These are phyloP conservation scores for Sarcophaga carnaria DNA, from an alignment of 2,888 invertebrate genomes.

Conservation along the genomic window DNA sequence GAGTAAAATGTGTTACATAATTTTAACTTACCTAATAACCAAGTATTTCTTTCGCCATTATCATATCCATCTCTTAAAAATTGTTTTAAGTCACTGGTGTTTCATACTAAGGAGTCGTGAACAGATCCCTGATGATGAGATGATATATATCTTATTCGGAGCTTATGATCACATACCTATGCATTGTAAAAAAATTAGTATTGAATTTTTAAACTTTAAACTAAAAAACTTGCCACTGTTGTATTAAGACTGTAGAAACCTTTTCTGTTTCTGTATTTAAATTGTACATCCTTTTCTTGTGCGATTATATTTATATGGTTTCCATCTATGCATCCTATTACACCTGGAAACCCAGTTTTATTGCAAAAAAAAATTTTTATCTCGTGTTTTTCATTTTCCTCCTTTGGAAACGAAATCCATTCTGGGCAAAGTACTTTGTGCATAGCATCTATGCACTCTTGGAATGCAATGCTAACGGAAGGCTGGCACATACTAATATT, in stretches of 20 bases:
- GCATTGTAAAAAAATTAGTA: background rate
- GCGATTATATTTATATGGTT: background rate
- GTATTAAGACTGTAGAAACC: too few species aligned
- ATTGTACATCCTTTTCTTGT: background rate
- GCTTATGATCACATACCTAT: too few species aligned
- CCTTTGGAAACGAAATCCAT: slow-evolving; percentile 1
- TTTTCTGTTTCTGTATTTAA: background rate
- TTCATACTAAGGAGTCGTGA: too few species aligned
- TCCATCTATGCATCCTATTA: slow-evolving; percentile 12
- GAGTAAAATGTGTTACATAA: too few species aligned
- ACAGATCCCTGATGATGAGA: too few species aligned
- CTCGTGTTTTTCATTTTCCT: slow-evolving; percentile 1
- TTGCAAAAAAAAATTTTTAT: background rate
- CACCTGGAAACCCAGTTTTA: slow-evolving; percentile 18
- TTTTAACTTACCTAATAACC: too few species aligned
- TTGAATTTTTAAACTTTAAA: too few species aligned
- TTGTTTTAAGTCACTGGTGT: too few species aligned
- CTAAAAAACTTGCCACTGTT: too few species aligned
- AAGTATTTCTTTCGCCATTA: too few species aligned
- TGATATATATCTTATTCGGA: too few species aligned
- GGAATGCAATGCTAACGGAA: background rate
- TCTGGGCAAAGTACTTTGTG: background rate
- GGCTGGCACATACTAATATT: background rate
- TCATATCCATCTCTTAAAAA: too few species aligned
- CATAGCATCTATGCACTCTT: slow-evolving; percentile 18